Conservation (phyloP, 1,140 invertebrate genomes). For the Colletes gigas region DNA sequence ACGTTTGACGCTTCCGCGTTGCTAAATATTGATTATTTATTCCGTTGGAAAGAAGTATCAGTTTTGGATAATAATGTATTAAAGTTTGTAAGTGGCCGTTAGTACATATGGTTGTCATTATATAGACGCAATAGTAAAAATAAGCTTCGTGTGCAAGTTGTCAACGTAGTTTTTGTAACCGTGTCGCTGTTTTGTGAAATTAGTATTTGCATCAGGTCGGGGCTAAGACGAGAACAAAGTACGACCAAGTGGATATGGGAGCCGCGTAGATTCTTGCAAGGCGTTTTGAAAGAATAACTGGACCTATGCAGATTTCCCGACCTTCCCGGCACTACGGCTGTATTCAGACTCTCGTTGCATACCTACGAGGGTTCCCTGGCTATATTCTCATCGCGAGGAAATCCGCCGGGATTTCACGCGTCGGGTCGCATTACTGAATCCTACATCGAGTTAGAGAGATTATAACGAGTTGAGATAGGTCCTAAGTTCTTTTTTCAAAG, state of each 20-base stretch:
- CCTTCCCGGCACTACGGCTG: background rate
- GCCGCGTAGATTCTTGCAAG: background rate
- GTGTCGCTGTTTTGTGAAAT: background rate
- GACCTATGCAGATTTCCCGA: slow-evolving; percentile 32
- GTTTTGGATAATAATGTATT: too few relatives aligned
- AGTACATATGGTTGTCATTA: too few relatives aligned
- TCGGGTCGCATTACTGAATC: slow-evolving; percentile 72
- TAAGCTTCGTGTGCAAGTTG: too few relatives aligned
- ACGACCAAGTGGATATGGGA: background rate
- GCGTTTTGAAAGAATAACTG: background rate
- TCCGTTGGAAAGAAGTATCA: too few relatives aligned
- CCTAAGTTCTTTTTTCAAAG: slow-evolving; percentile 27
- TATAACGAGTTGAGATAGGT: slow-evolving; percentile 67
- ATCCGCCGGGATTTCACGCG: slow-evolving; percentile 73
- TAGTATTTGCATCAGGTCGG: background rate
- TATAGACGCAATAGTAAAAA: too few relatives aligned
- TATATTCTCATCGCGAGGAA: slow-evolving; percentile 51
- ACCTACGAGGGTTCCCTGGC: slow-evolving; percentile 40
- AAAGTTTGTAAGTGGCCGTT: too few relatives aligned
- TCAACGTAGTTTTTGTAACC: too few relatives aligned
- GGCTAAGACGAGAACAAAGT: background rate
- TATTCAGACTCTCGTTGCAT: slow-evolving; percentile 17
- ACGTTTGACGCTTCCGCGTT: too few relatives aligned
- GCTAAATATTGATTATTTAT: background rate
- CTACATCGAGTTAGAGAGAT: slow-evolving; percentile 70